phyloP scores from a whole-genome alignment of 2,888 invertebrate genomes.

The Odontocerum albicorne region DNA sequence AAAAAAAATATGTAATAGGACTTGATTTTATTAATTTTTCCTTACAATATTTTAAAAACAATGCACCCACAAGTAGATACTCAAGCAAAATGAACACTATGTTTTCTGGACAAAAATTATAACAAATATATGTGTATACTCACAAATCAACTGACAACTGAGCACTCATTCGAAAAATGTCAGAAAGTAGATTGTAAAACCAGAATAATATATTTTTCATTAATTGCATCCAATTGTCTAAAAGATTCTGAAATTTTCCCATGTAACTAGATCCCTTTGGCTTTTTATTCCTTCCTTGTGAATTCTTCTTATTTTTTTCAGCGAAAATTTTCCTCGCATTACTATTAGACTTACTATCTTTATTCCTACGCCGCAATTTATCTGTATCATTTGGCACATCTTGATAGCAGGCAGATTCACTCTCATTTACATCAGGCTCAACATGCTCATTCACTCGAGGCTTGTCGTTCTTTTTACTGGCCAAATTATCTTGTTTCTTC shows the following conservation, averaged over 20 bases:
- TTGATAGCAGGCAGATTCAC: conserved; percentile 32
- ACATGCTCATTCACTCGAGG: conserved; percentile 51
- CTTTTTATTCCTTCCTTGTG: conserved; percentile 48
- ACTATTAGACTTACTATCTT: conserved; percentile 25
- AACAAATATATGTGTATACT: too few species aligned
- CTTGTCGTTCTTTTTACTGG: conserved; percentile 43
- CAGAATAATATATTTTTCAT: conserved; percentile 69
- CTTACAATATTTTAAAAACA: too few species aligned
- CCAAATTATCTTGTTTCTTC: conserved; percentile 45
- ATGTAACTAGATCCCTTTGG: conserved; percentile 50
- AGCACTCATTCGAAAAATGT: conserved; percentile 77
- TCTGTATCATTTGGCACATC: conserved; percentile 25
- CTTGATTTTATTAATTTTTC: too few species aligned
- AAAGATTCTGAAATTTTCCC: conserved; percentile 50
- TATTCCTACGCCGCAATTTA: conserved; percentile 23
- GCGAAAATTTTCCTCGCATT: conserved; percentile 41
- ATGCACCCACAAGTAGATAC: too few species aligned
- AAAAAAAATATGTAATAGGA: too few species aligned
- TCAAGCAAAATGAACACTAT: too few species aligned
- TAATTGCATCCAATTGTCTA: conserved; percentile 60
- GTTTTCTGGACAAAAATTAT: too few species aligned
- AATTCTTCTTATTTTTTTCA: conserved; percentile 54
- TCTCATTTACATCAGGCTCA: conserved; percentile 43
- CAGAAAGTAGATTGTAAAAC: conserved; percentile 77
- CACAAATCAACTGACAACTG: conserved; percentile 72